Percentiles rank a stretch among this genome's conserved stretches.
phyloP scores from a whole-genome alignment of 2,888 invertebrate genomes.

The Acrobasis repandana region DNA sequence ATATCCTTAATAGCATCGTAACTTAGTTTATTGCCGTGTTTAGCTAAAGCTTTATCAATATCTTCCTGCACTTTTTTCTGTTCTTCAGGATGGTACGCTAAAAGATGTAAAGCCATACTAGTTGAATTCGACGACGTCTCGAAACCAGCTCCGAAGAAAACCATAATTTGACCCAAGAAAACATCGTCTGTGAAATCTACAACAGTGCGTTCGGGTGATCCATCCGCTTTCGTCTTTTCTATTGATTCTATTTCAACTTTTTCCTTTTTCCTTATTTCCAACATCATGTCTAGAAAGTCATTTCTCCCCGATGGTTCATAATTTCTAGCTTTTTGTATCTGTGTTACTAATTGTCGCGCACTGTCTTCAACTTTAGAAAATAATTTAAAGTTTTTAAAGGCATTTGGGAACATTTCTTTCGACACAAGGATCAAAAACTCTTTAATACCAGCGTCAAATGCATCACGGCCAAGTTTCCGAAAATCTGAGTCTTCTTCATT shows the following conservation, averaged over 20 bases:
- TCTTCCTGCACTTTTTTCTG: conserved; percentile 50
- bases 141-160: conserved; percentile 39
- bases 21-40: conserved; percentile 33
- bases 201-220: conserved; percentile 15
- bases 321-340: conserved; percentile 20
- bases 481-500: conserved; percentile 26
- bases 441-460: conserved; percentile 30
- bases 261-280: conserved; percentile 22
- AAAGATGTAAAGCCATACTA: conserved; percentile 44
- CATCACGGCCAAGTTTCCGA: conserved; percentile 24
- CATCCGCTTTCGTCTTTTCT: conserved; percentile 18
- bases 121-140: conserved; percentile 48
- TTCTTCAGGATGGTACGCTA: conserved; percentile 47
- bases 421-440: conserved; percentile 33
- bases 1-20: conserved; percentile 42
- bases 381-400: conserved; percentile 32
- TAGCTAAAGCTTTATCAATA: conserved; percentile 27
- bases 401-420: conserved; percentile 34
- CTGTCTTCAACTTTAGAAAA: conserved; percentile 23
- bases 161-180: conserved; percentile 18
- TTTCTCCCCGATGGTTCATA: conserved; percentile 22
- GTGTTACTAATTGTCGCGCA: neutral
- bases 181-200: conserved; percentile 14
- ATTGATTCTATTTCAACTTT: conserved; percentile 24
- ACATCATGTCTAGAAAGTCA: conserved; percentile 25